Evolutionary conservation across 2,888 invertebrate species (phyloP), one percentile per base, ranked within the genome.

Genomic region (Rhopalosiphum nymphaeae): DNA sequence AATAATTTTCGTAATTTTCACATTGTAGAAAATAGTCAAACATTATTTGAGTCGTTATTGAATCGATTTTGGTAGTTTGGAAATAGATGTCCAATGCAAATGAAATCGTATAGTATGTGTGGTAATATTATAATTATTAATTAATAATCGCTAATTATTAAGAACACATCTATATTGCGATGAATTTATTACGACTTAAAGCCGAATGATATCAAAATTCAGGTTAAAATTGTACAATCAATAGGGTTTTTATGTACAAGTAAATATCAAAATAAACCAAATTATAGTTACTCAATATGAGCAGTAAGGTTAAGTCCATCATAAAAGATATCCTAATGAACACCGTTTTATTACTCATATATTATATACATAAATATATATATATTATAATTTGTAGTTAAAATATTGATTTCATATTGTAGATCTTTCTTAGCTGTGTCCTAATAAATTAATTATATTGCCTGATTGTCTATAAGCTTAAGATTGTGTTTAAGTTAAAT

Each of bases 391-490:
- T 61, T 46, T 42, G 46, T 91, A 46, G 21, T 46, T 56, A 26
- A 78, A 16, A 44, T 46, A 86, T 86, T 53, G 67, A 92, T 67
- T 49, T 61, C 26, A 29, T 29, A 46, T 46, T 46, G 25, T 87
- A n/a, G 57, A 86, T 86, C n/a, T 61, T 56, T 42, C n/a, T 46
- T 36, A 36, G 36, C 57, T 46, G 86, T 87, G 92, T 87, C 92
- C 87, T 86, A 91, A n/a, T 86, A 86, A 46, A 86, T 46, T 53
- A 46, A 86, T 46, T 53, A 92, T 78, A 88, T 56, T 89, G 88
- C 88, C 92, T 90, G 93, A 93, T 93, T 93, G 93, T 93, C 93
- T 93, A 93, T 93, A 93, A 93, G 93, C 93, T 85, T 90, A 85
- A 90, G 93, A 93, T 93, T 93, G 93, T 93, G 89, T 89, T 93